Percentiles rank a stretch among this genome's conserved stretches.
phyloP scores from a whole-genome alignment of 2,888 invertebrate species.

The Melolontha melolontha region DNA sequence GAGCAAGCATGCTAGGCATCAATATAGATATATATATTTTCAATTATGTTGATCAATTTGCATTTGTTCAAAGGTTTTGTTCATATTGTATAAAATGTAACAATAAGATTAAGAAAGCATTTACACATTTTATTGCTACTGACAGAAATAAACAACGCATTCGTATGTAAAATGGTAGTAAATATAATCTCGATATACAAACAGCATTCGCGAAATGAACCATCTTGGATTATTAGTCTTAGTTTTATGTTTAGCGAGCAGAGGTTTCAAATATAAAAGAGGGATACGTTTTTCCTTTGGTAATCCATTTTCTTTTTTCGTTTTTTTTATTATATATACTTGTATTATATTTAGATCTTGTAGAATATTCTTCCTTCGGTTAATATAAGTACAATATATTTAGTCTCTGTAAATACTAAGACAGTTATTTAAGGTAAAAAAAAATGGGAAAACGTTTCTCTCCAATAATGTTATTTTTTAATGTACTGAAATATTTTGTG shows the following conservation, averaged over 20 bases:
- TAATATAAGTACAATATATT: slow-evolving; percentile 9
- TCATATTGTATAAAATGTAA: background rate
- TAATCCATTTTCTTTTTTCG: background rate
- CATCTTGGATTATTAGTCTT: slow-evolving; percentile 37
- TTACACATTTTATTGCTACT: slow-evolving; percentile 11
- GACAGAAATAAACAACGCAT: too few relatives aligned
- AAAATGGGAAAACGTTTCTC: slow-evolving; percentile 24
- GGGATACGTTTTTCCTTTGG: slow-evolving; percentile 17
- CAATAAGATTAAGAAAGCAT: slow-evolving; percentile 2
- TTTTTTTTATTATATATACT: background rate
- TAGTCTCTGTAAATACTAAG: slow-evolving; percentile 15
- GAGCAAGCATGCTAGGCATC: too few relatives aligned
- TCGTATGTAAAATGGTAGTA: background rate
- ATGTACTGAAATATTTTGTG: slow-evolving; percentile 66
- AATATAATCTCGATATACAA: background rate
- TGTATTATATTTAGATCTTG: too few relatives aligned
- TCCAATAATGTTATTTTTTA: slow-evolving; percentile 46
- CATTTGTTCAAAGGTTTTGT: too few relatives aligned
- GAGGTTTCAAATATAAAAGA: slow-evolving; percentile 6
- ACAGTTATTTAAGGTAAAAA: slow-evolving; percentile 1
- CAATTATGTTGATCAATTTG: too few relatives aligned
- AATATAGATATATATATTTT: too few relatives aligned
- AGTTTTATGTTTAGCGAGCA: slow-evolving; percentile 23
- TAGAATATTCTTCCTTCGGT: background rate
- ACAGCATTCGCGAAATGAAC: slow-evolving; percentile 15